phyloP scores from a whole-genome alignment of 1,140 invertebrate genomes.

The Doryteuthis pealeii region DNA sequence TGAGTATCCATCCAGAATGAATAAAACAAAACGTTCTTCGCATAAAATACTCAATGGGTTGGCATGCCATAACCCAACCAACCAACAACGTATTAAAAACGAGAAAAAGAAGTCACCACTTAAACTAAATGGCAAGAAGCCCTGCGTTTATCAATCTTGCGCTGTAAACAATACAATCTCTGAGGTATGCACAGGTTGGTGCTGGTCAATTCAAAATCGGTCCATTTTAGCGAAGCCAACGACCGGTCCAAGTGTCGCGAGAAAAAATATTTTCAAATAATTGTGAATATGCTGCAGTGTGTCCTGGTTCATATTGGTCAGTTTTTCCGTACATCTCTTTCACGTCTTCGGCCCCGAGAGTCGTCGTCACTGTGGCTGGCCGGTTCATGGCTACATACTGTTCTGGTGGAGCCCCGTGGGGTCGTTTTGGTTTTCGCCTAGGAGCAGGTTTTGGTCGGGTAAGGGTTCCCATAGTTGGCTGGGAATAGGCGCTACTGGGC shows the following conservation, averaged over 20 bases:
- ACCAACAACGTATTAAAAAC: no score
- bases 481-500: conserved; percentile 37
- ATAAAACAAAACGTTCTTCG: no score
- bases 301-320: conserved; percentile 45
- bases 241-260: conserved; percentile 33
- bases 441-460: conserved; percentile 46
- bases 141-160: conserved; percentile 40
- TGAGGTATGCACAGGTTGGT: conserved; percentile 48
- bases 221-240: conserved; percentile 42
- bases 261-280: conserved; percentile 45
- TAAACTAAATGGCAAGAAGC: conserved; percentile 48
- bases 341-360: conserved; percentile 41
- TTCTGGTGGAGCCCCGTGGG: conserved; percentile 40
- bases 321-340: conserved; percentile 42
- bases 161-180: conserved; percentile 52
- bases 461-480: conserved; percentile 32
- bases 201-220: conserved; percentile 47
- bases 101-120: no score
- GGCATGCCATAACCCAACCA: no score
- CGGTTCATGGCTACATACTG: conserved; percentile 55
- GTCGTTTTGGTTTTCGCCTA: conserved; percentile 34
- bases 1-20: no score
- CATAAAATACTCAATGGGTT: no score
- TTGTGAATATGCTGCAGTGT: conserved; percentile 47
- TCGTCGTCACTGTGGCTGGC: conserved; percentile 37